These are phyloP conservation scores for Scaeva pyrastri DNA, from an alignment of 2,888 invertebrate genomes.

Conservation along the genomic window DNA sequence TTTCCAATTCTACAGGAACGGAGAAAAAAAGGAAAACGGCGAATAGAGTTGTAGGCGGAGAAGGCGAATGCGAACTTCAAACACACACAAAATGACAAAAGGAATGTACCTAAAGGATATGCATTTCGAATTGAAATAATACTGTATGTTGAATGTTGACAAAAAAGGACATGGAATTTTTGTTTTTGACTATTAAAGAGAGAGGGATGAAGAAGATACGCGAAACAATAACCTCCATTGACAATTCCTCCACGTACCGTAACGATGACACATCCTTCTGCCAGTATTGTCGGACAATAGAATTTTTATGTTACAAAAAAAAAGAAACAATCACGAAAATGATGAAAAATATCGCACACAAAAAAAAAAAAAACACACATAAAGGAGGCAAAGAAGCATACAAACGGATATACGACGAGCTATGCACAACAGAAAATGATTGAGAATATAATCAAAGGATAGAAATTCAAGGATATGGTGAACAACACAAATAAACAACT, in stretches of 20 bases:
- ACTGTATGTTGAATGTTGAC: neutral
- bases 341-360: constrained; percentile 55
- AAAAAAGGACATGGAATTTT: constrained; percentile 37
- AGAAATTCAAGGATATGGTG: constrained; percentile 56
- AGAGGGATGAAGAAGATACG: constrained; percentile 30
- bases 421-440: constrained; percentile 52
- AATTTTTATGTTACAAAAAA: constrained; percentile 35
- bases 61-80: constrained; percentile 44
- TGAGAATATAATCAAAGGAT: constrained; percentile 72
- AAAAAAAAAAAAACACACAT: constrained; percentile 12
- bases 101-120: constrained; percentile 51
- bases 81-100: constrained; percentile 46
- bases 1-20: constrained; percentile 63
- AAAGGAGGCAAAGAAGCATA: constrained; percentile 26
- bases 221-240: constrained; percentile 74
- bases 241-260: constrained; percentile 71
- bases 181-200: constrained; percentile 6
- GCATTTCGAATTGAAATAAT: constrained; percentile 52
- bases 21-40: constrained; percentile 1
- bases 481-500: constrained; percentile 40
- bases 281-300: constrained; percentile 67
- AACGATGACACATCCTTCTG: constrained; percentile 67
- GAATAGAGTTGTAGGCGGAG: constrained; percentile 34
- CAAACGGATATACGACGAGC: constrained; percentile 14
- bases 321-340: constrained; percentile 72